A percentile compares a stretch with the other conserved stretches of the same genome.
phyloP scores from a whole-genome alignment of 92 coral and sea anemone genomes.

The Palythoa heliodiscus region DNA sequence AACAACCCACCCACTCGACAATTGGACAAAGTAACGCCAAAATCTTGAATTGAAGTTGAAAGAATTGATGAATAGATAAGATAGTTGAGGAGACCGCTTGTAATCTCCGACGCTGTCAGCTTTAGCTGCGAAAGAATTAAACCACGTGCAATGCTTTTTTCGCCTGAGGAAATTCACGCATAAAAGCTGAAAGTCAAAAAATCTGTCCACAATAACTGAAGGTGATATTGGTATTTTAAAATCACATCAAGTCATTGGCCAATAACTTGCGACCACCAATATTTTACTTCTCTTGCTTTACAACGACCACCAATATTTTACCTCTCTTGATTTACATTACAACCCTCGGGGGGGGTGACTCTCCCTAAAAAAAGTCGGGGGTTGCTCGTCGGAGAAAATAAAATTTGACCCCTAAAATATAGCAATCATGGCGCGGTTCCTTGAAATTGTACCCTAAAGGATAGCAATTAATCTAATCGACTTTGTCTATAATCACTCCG shows the following conservation, averaged over 20 bases:
- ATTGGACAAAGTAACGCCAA: not conserved
- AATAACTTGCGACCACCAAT: not conserved
- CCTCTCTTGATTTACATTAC: no score
- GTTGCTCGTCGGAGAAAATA: no score
- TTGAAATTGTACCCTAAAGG: no score
- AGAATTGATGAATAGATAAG: not conserved
- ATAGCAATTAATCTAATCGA: no score
- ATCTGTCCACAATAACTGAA: not conserved
- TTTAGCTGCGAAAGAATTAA: no score
- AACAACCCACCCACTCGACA: not conserved
- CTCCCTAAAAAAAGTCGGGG: no score
- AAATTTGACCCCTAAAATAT: no score
- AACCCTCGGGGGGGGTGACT: no score
- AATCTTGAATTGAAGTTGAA: not conserved
- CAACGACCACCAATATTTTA: no score
- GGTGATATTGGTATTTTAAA: not conserved
- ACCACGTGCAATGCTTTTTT: not conserved
- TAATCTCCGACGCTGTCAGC: not conserved
- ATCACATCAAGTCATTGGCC: not conserved
- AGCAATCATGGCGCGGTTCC: no score
- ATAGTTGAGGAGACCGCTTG: not conserved
- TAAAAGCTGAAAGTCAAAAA: not conserved
- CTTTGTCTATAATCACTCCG: no score
- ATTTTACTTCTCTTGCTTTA: not conserved
- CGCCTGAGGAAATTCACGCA: not conserved